phyloP scores from a whole-genome alignment of 2,888 invertebrate species.

The Metellina segmentata region DNA sequence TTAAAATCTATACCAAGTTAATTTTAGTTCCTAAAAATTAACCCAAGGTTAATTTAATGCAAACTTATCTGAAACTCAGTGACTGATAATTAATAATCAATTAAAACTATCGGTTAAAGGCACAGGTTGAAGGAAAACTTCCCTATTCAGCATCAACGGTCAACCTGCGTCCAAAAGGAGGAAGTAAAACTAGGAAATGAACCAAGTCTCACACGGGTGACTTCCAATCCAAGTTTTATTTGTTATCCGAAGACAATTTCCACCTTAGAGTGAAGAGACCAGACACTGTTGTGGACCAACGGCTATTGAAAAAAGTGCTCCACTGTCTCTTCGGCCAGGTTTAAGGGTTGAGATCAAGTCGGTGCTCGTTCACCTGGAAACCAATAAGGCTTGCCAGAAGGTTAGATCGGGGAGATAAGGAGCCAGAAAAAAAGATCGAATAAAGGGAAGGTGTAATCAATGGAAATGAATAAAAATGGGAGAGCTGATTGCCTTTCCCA shows the following conservation, averaged over 20 bases:
- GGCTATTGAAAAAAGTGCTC: constrained; percentile 5
- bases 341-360: constrained; percentile 28
- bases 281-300: constrained; percentile 4
- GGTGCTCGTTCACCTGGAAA: constrained; percentile 39
- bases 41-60: not conserved
- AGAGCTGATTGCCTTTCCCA: not conserved
- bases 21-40: no score
- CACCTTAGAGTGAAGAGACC: not conserved
- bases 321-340: constrained; percentile 9
- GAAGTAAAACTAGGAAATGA: not conserved
- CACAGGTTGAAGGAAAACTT: not conserved
- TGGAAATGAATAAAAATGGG: not conserved
- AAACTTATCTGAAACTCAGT: not conserved
- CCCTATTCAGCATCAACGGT: not conserved
- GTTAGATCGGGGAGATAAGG: constrained; percentile 19
- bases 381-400: not conserved
- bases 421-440: not conserved
- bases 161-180: constrained; percentile 5
- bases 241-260: not conserved
- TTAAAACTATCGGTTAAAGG: not conserved
- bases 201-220: constrained; percentile 4
- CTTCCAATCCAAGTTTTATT: not conserved
- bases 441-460: not conserved
- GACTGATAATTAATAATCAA: not conserved
- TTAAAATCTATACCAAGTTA: no score